A percentile compares a stretch with the other conserved stretches of the same genome.
Conservation (phyloP, 2,797 vertebrate species). For the Acropternis orthonyx region DNA sequence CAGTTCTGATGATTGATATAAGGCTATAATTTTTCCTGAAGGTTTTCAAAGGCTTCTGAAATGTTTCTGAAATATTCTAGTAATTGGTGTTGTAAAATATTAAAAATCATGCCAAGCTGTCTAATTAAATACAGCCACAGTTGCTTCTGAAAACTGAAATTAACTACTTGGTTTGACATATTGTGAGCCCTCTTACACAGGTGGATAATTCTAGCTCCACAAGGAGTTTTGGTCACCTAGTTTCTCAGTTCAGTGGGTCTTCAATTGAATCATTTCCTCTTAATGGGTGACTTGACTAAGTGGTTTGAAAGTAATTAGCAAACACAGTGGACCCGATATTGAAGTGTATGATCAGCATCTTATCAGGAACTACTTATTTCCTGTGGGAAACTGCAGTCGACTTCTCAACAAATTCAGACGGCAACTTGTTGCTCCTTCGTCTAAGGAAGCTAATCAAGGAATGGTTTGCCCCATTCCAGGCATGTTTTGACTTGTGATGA, state of each 20-base stretch:
- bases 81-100: conserved; percentile 4
- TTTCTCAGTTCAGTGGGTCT: conserved; percentile 42
- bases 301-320: conserved; percentile 45
- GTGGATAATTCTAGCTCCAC: conserved; percentile 29
- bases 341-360: conserved; percentile 11
- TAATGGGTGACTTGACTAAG: conserved; percentile 44
- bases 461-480: neutral
- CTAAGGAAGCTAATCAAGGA: conserved; percentile 28
- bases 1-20: neutral
- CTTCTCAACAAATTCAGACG: conserved; percentile 14
- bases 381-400: neutral
- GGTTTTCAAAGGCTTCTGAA: conserved; percentile 16
- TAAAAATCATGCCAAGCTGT: neutral
- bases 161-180: conserved; percentile 15
- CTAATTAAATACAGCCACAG: neutral
- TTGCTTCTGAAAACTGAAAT: neutral
- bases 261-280: conserved; percentile 33
- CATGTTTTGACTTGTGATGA: neutral
- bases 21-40: conserved; percentile 18
- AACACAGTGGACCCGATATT: conserved; percentile 13
- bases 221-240: conserved; percentile 33
- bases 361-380: neutral
- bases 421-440: neutral
- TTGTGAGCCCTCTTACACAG: neutral
- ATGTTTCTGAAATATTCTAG: conserved; percentile 13